These are phyloP conservation scores for Ranitomeya imitator DNA, from an alignment of 2,113 vertebrate genomes.

Conservation along the genomic window DNA sequence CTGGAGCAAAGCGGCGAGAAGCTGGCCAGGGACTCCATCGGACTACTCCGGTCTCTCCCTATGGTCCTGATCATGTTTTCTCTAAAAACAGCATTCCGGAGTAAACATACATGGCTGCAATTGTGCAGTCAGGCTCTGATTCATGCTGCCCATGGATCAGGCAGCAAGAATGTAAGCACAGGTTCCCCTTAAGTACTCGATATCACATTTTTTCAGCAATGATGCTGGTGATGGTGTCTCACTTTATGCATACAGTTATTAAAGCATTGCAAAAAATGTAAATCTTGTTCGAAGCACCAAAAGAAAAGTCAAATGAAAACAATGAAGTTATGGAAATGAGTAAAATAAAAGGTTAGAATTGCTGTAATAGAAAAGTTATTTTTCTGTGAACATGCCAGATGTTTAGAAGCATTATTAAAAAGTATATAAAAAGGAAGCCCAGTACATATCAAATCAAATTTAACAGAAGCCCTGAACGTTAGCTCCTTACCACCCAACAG, in stretches of 20 bases:
- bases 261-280: slow-evolving; percentile 56
- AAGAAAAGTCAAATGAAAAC: slow-evolving; percentile 43
- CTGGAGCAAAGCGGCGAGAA: no score
- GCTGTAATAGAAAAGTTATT: slow-evolving; percentile 20
- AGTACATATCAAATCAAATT: not conserved
- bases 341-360: slow-evolving; percentile 13
- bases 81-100: no score
- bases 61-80: no score
- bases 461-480: no score
- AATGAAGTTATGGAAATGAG: slow-evolving; percentile 28
- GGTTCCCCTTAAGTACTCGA: no score
- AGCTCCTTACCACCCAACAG: no score
- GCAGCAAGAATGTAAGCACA: no score
- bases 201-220: not conserved
- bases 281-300: slow-evolving; percentile 55
- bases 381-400: slow-evolving; percentile 32
- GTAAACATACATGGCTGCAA: no score
- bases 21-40: no score
- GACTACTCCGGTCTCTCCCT: no score
- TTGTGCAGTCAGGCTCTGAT: no score
- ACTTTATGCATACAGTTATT: slow-evolving; percentile 63
- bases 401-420: not conserved
- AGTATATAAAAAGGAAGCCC: not conserved
- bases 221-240: slow-evolving; percentile 52
- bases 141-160: no score